These are phyloP conservation scores for Aurelia sp. DNA, from an alignment of 30 jellyfish, hydroid and myxozoan species.

Conservation along the genomic window DNA sequence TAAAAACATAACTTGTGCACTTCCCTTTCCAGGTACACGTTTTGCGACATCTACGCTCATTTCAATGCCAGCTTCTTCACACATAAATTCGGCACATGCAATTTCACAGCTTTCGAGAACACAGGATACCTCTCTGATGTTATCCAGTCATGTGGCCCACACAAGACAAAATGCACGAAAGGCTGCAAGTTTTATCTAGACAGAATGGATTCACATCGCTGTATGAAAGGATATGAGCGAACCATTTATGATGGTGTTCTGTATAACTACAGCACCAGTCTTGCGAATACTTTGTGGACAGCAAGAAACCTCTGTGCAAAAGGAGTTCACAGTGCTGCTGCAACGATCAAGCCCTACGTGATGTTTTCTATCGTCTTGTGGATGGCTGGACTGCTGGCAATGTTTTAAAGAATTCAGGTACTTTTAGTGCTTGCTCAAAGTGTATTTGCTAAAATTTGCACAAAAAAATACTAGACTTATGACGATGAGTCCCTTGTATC, in stretches of 20 bases:
- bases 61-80: conserved; percentile 2
- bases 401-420: too few relatives aligned
- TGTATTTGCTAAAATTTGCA: too few relatives aligned
- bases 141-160: conserved; percentile 36
- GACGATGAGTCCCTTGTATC: too few relatives aligned
- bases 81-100: conserved; percentile 52
- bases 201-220: conserved; percentile 39
- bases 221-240: conserved; percentile 43
- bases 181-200: conserved; percentile 31
- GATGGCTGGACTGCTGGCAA: too few relatives aligned
- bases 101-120: conserved; percentile 10
- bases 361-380: not conserved
- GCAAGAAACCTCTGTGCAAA: conserved; percentile 15
- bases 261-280: not conserved
- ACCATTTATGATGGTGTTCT: not conserved
- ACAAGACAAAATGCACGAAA: conserved; percentile 4
- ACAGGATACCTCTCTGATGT: not conserved
- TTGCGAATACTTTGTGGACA: conserved; percentile 12
- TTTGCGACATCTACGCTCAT: conserved; percentile 7
- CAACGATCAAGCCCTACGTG: not conserved
- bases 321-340: not conserved
- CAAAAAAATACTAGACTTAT: too few relatives aligned
- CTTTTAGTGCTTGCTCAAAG: too few relatives aligned
- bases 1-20: too few relatives aligned
- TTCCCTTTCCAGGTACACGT: conserved; percentile 24